Percentiles rank a stretch among this genome's conserved stretches.
These are phyloP conservation scores for Cylas formicarius DNA, from an alignment of 1,140 invertebrate species.

Conservation along the genomic window DNA sequence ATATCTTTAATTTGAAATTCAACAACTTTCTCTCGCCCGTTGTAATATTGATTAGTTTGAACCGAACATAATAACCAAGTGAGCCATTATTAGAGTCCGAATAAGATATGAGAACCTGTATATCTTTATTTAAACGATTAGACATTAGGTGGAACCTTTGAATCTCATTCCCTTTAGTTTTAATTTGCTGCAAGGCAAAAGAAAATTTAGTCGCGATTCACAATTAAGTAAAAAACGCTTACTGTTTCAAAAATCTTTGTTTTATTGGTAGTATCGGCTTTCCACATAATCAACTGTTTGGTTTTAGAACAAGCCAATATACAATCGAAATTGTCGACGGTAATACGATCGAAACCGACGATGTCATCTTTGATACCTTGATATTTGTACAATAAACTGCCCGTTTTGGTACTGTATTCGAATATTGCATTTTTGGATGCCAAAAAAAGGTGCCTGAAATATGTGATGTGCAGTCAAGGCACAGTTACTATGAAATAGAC, in stretches of 20 bases:
- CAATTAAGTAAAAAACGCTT: constrained; percentile 17
- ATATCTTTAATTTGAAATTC: constrained; percentile 15
- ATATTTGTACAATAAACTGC: constrained; percentile 48
- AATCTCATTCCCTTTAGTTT: constrained; percentile 29
- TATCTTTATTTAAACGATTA: constrained; percentile 5
- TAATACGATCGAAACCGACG: constrained; percentile 44
- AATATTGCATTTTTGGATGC: constrained; percentile 48
- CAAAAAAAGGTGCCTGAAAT: constrained; percentile 50
- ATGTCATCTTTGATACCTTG: constrained; percentile 44
- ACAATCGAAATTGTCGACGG: constrained; percentile 42
- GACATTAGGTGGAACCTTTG: constrained; percentile 22
- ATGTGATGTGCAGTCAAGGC: constrained; percentile 12
- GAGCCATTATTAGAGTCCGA: constrained; percentile 11
- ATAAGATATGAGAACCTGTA: constrained; percentile 22
- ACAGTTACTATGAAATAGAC: constrained; percentile 33
- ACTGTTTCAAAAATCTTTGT: constrained; percentile 44
- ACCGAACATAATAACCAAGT: constrained; percentile 9
- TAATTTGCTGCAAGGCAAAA: constrained; percentile 22
- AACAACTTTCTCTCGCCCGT: constrained; percentile 8
- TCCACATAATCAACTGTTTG: constrained; percentile 49
- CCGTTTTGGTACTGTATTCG: constrained; percentile 52
- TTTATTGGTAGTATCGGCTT: constrained; percentile 47
- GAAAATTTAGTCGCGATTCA: constrained; percentile 11
- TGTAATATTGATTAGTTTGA: constrained; percentile 17
- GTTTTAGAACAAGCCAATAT: constrained; percentile 49